Base-by-base conservation (phyloP, 2,888 invertebrate species). In the Drosophila mimica region DNA sequence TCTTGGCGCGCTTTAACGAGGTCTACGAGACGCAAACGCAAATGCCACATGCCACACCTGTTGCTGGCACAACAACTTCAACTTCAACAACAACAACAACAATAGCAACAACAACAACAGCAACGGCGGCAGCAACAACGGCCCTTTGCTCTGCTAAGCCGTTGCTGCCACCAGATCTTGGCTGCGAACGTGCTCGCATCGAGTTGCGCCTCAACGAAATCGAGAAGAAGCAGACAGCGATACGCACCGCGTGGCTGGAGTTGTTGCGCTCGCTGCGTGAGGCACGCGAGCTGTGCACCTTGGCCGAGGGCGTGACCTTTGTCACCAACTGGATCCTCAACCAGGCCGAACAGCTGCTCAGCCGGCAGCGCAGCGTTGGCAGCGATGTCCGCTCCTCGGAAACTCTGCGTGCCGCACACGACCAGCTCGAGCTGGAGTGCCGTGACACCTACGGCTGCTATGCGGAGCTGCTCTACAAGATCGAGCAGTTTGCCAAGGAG, bases 291-390 rank as follows among this genome's bases (percentile, higher is more conserved):
- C 94, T 95, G 74, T 93, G 93, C 66, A 93, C 94, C 40, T 92
- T 96, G 46, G 95, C 95, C 82, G 94, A 95, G 83, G 95, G 95
- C 40, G 95, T 96, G 72, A 94, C 94, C n/a, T 94, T 95, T 92
- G 96, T 97, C 40, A 96, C 96, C 28, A 96, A 96, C 88, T 97
- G 97, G 97, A 96, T 97, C 67, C 92, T 96, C 59, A 96, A 96
- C 40, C 95, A 96, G 58, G 97, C 96, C 3, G 97, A 97, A 92
- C 95, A 95, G 81, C 94, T 96, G 93, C 93, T 97, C 57, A 95
- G 95, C 80, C 94, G 95, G 0, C 95, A 96, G 84, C 94, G 85
- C 9, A 95, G 95, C 88, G 96, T 97, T 48, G 97, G 97, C 8
- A 95, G 95, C 88, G 96, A 96, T 88, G 95, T 96, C 3, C 92